Evolutionary conservation across 2,797 vertebrate genomes (phyloP).

Genomic region (Premnoplex brunnescens): DNA sequence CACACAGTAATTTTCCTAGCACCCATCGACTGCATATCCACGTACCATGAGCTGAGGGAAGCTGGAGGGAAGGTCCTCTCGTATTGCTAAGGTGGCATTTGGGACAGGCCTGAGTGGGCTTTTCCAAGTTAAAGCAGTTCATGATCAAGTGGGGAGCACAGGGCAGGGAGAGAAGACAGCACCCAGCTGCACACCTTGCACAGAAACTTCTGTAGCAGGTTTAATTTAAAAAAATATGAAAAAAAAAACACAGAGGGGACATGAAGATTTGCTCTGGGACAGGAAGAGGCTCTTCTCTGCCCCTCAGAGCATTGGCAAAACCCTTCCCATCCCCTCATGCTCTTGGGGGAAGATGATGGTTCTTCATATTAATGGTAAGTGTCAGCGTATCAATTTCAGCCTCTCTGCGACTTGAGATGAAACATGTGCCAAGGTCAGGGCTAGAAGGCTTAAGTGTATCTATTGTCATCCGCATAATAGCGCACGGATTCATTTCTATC

Average conservation of each 20-base stretch:
- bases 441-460: conserved; percentile 71
- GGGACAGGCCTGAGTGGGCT: rapidly evolving
- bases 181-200: rapidly evolving
- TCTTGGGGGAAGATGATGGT: conserved; percentile 36
- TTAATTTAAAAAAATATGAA: neutral
- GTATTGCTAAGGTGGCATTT: rapidly evolving
- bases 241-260: rapidly evolving
- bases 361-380: conserved; percentile 62
- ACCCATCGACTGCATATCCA: rapidly evolving
- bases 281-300: neutral
- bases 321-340: neutral
- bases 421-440: conserved; percentile 71
- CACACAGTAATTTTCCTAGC: rapidly evolving
- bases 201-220: neutral
- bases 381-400: conserved; percentile 67
- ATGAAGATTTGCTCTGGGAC: neutral
- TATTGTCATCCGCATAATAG: conserved; percentile 70
- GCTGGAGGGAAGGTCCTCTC: neutral
- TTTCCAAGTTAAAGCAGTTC: neutral
- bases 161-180: neutral
- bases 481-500: conserved; percentile 64
- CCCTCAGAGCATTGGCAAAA: neutral
- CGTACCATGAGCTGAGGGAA: rapidly evolving
- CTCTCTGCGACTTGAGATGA: conserved; percentile 50
- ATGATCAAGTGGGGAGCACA: rapidly evolving